phyloP scores from a whole-genome alignment of 2,888 invertebrate species.

The Athripsodes cinereus region DNA sequence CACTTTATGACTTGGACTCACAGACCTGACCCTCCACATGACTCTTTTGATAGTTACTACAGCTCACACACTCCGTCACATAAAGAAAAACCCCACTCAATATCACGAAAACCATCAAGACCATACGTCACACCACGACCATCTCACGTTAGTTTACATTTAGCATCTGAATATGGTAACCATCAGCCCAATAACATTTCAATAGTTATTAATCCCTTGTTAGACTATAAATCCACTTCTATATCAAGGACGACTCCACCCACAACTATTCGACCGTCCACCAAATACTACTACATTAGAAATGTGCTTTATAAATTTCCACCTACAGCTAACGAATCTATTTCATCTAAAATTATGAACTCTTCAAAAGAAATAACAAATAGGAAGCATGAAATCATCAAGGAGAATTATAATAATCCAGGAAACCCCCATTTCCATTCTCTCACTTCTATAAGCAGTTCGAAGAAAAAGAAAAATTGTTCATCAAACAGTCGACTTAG shows the following conservation, averaged over 20 bases:
- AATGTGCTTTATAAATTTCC: slow-evolving; percentile 44
- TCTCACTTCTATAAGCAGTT: too few relatives aligned
- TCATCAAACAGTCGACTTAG: background rate
- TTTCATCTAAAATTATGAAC: slow-evolving; percentile 8
- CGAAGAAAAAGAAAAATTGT: too few relatives aligned
- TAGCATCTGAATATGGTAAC: slow-evolving; percentile 22
- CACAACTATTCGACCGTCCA: slow-evolving; percentile 29
- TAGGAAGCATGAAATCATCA: slow-evolving; percentile 26
- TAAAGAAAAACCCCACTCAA: slow-evolving; percentile 8
- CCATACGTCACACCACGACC: slow-evolving; percentile 10
- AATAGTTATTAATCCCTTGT: slow-evolving; percentile 23
- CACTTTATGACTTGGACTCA: slow-evolving; percentile 17
- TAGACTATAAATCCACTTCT: slow-evolving; percentile 15
- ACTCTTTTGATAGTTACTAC: slow-evolving; percentile 7
- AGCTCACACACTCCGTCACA: slow-evolving; percentile 13
- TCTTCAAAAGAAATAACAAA: slow-evolving; percentile 3
- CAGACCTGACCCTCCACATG: slow-evolving; percentile 10
- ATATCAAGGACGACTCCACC: slow-evolving; percentile 29
- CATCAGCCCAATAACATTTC: slow-evolving; percentile 21
- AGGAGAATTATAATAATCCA: slow-evolving; percentile 34
- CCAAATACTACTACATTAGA: slow-evolving; percentile 42
- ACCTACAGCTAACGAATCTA: background rate
- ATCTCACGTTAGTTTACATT: slow-evolving; percentile 19
- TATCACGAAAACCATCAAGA: slow-evolving; percentile 8
- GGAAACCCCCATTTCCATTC: slow-evolving; percentile 29